These are phyloP conservation scores for Natator depressus DNA, from an alignment of 2,113 vertebrate genomes.

Conservation along the genomic window DNA sequence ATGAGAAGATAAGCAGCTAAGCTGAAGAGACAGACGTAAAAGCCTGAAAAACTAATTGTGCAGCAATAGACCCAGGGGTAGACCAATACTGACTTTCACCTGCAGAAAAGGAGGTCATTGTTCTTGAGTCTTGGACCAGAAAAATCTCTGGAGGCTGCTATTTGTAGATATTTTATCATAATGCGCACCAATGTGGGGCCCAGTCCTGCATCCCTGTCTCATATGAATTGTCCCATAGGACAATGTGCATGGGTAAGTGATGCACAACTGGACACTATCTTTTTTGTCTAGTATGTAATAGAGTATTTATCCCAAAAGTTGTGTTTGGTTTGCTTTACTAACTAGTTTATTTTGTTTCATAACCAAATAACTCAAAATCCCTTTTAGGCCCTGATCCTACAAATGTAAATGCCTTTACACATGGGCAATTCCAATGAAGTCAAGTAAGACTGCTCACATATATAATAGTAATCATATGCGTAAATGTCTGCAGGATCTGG, in stretches of 20 bases:
- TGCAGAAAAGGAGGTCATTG: background rate
- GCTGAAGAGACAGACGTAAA: constrained; percentile 31
- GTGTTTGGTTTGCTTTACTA: background rate
- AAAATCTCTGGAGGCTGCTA: background rate
- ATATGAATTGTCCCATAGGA: background rate
- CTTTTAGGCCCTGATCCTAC: background rate
- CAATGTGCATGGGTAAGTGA: background rate
- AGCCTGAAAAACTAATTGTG: background rate
- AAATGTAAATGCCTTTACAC: background rate
- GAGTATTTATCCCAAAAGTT: background rate
- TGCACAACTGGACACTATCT: background rate
- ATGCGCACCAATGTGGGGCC: background rate
- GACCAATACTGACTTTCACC: background rate
- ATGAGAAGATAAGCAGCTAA: constrained; percentile 20
- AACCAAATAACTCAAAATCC: background rate
- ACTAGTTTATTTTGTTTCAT: background rate
- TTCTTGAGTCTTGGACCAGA: background rate
- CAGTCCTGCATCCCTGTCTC: background rate
- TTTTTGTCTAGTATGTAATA: background rate
- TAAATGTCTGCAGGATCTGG: background rate
- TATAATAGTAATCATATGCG: background rate
- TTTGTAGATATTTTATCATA: background rate
- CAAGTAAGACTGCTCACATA: background rate
- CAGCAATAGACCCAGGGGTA: background rate
- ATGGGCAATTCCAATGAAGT: background rate